Evolutionary conservation across 2,797 vertebrate genomes (phyloP).

Genomic region (Myripristis murdjan): DNA sequence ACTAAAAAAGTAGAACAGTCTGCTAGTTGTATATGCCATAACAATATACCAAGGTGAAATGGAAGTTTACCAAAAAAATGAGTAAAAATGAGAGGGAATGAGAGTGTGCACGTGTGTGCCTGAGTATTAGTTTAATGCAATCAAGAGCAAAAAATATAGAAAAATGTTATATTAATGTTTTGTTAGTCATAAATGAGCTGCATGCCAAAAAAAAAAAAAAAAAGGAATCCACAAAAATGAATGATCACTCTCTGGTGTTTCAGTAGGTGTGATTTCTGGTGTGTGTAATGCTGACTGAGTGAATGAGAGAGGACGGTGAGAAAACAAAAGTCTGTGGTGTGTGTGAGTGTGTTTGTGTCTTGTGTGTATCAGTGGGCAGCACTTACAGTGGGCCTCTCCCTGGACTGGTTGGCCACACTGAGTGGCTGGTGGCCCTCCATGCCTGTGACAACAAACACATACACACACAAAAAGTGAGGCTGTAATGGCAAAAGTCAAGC

Average conservation of each 20-base stretch:
- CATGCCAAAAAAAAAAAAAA: too few species aligned
- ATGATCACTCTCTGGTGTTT: not conserved
- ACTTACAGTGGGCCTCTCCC: conserved; percentile 92
- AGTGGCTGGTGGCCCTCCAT: conserved; percentile 90
- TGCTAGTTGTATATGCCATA: too few species aligned
- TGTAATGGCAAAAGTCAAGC: conserved; percentile 26
- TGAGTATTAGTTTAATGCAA: not conserved
- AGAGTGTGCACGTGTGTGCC: not conserved
- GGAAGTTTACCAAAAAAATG: too few species aligned
- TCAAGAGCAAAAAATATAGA: not conserved
- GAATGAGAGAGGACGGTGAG: too few species aligned
- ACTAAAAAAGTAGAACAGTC: too few species aligned
- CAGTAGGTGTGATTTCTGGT: not conserved
- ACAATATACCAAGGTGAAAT: too few species aligned
- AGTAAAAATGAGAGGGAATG: too few species aligned
- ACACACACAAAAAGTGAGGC: conserved; percentile 17
- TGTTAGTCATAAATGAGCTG: too few species aligned
- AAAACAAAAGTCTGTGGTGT: not conserved
- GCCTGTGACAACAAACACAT: too few species aligned
- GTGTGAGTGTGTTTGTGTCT: conserved; percentile 7
- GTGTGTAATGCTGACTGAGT: not conserved
- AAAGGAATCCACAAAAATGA: too few species aligned
- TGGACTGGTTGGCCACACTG: conserved; percentile 91
- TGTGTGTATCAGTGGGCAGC: not conserved
- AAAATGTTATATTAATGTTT: too few species aligned